Percentiles rank a stretch among this genome's conserved stretches.
These are phyloP conservation scores for Capitulum mitella DNA, from an alignment of 2,888 invertebrate genomes.

Conservation along the genomic window DNA sequence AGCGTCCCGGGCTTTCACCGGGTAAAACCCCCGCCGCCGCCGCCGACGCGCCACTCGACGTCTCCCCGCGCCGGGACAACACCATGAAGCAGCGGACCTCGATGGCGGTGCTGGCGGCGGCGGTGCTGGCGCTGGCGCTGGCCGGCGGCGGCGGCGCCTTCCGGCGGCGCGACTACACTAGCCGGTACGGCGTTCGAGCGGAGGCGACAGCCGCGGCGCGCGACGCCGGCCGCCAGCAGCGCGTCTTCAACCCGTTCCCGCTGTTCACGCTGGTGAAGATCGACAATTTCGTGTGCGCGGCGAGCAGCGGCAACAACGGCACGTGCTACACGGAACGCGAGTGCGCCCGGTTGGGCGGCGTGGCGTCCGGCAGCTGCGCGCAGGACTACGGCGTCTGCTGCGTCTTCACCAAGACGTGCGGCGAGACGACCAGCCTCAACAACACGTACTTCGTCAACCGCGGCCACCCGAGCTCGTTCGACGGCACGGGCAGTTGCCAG, in stretches of 20 bases:
- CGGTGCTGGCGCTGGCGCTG: not conserved
- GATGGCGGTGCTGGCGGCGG: not conserved
- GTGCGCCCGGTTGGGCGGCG: conserved; percentile 48
- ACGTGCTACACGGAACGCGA: conserved; percentile 67
- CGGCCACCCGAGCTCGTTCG: conserved; percentile 67
- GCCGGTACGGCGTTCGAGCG: not conserved
- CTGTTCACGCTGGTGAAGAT: conserved; percentile 72
- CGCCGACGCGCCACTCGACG: not conserved
- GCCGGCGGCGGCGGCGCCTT: not conserved
- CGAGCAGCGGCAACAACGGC: conserved; percentile 69
- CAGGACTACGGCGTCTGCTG: conserved; percentile 33
- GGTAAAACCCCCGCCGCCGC: not conserved
- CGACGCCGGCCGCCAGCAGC: not conserved
- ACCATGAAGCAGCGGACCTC: not conserved
- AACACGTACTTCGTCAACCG: conserved; percentile 79
- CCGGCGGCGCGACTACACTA: not conserved
- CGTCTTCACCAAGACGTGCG: conserved; percentile 62
- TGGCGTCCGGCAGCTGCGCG: conserved; percentile 31
- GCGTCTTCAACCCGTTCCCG: conserved; percentile 44
- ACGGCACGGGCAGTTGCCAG: conserved; percentile 76
- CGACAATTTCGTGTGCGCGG: conserved; percentile 64
- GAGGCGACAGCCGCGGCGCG: not conserved
- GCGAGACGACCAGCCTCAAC: conserved; percentile 67
- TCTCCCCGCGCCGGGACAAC: not conserved
- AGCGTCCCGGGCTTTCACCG: not conserved